phyloP scores from a whole-genome alignment of 2,797 vertebrate genomes.

The Xenops minutus region DNA sequence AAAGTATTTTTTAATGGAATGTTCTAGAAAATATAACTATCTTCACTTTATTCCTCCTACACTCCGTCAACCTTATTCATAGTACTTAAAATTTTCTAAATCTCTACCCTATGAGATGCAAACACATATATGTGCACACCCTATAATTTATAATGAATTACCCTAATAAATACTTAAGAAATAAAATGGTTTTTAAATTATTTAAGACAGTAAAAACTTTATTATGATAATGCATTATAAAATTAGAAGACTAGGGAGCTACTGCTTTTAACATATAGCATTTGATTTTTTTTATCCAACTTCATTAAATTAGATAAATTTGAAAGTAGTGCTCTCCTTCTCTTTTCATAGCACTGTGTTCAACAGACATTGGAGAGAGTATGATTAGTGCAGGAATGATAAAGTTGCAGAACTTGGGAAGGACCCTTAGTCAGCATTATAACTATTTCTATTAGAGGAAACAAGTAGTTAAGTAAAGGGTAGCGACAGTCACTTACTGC shows the following conservation, averaged over 20 bases:
- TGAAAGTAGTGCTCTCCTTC: background rate
- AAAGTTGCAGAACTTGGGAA: background rate
- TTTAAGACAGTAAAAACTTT: background rate
- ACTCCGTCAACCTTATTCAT: background rate
- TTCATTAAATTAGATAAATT: background rate
- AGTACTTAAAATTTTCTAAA: background rate
- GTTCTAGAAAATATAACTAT: background rate
- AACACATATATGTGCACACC: background rate
- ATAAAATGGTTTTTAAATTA: background rate
- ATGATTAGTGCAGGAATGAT: background rate
- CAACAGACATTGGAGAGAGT: background rate
- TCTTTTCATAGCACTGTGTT: background rate
- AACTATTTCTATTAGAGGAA: background rate
- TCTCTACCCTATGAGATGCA: background rate
- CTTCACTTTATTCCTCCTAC: background rate
- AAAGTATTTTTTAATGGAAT: background rate
- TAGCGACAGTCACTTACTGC: background rate
- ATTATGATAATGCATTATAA: background rate
- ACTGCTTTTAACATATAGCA: background rate
- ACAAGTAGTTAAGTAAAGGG: background rate
- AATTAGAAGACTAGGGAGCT: background rate
- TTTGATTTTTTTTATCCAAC: background rate
- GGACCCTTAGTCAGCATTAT: background rate
- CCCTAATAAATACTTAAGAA: background rate
- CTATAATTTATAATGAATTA: background rate